Conservation (phyloP, 2,113 vertebrate species). For the Hiodon tergisus region DNA sequence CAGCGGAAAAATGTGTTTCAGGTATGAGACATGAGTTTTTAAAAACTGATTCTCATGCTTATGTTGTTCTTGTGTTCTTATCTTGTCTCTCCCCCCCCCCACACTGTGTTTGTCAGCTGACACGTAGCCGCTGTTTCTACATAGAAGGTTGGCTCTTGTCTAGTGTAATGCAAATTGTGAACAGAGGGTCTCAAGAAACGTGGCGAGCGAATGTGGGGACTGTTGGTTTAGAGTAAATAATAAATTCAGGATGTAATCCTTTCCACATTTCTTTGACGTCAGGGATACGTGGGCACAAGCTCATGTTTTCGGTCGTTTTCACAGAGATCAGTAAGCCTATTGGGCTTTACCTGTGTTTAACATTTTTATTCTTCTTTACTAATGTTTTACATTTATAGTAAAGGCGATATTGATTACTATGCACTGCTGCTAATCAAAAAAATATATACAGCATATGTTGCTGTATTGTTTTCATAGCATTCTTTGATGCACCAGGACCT, state of each 20-base stretch:
- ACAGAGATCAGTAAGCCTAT: not conserved
- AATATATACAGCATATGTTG: not conserved
- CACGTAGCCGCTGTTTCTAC: conserved; percentile 23
- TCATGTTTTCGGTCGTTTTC: not conserved
- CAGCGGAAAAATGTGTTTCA: conserved; percentile 28
- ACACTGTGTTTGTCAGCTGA: conserved; percentile 39
- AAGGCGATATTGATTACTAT: not conserved
- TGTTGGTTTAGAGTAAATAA: too few species aligned
- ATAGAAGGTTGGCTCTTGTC: conserved; percentile 4
- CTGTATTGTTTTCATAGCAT: not conserved
- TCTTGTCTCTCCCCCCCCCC: not conserved
- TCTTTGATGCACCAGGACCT: not conserved
- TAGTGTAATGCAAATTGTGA: not conserved
- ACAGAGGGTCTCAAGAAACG: not conserved
- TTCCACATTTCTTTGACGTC: not conserved
- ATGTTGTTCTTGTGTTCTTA: not conserved
- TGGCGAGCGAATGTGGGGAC: not conserved
- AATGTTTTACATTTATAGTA: not conserved
- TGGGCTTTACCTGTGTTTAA: not conserved
- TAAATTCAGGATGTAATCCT: too few species aligned
- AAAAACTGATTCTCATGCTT: not conserved
- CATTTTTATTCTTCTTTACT: too few species aligned
- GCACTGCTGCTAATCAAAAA: not conserved
- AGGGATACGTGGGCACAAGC: not conserved
- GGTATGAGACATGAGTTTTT: conserved; percentile 23